Base-by-base conservation (phyloP, 2,113 vertebrate species). In the Cottus gobio region DNA sequence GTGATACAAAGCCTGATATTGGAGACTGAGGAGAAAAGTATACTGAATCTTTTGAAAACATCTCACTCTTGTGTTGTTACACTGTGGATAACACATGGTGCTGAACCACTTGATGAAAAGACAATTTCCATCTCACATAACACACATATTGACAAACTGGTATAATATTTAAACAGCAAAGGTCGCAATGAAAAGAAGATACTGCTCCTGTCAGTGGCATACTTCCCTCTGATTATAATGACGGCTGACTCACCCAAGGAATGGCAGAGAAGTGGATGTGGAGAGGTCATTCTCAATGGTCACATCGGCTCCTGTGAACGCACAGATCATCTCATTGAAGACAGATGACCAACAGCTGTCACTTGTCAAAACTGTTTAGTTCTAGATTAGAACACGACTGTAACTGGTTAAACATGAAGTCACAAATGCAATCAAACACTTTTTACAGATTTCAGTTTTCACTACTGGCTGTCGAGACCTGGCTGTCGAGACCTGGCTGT, bases 241-340 rank as follows among this genome's bases (percentile, higher is more conserved):
- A 11, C 0, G 24, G 26, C 15, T 28, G 39, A 72, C 81, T 83
- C 69, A 83, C 81, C 46, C 4, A 11, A 1, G 0, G 67, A 42
- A 4, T 34, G 68, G 42, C 67, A 68, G 52, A 72, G 75, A n/a
- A 16, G 34, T 26, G 26, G 24, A 7, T 61, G 22, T 66, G 74
- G 20, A 36, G 80, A 39, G 13, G 60, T 66, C 74, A 75, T 81
- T 62, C 56, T 61, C 8, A 31, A 1, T 2, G 30, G n/a, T 50
- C 60, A 65, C 66, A 50, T 71, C 26, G 42, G 61, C 61, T 34
- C 54, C 80, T 83, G 42, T n/a, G 1, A 52, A 73, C 13, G 57
- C 42, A 72, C 1, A 48, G 8, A 44, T 7, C 16, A 22, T 1
- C 22, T 46, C 22, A 34, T 54, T 68, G 28, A 71, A 44, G 20